A percentile compares a stretch with the other conserved stretches of the same genome.
phyloP scores from a whole-genome alignment of 2,113 vertebrate species.

The Apus apus region DNA sequence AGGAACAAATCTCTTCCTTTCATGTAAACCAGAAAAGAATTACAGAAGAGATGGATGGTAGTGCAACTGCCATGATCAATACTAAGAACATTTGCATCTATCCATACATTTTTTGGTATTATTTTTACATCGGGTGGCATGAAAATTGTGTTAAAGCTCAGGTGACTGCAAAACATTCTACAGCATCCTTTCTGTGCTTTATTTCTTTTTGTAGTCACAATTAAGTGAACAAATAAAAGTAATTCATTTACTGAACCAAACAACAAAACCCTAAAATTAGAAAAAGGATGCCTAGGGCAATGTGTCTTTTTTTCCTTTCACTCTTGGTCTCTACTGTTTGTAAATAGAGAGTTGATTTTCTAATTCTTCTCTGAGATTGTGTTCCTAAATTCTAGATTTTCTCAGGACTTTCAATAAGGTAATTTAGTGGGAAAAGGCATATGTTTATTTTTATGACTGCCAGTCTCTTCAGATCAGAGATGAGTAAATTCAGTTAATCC shows the following conservation, averaged over 20 bases:
- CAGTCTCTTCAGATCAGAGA: background rate
- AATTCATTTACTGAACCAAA: conserved; percentile 38
- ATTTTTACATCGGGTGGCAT: background rate
- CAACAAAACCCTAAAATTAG: conserved; percentile 24
- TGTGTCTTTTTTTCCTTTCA: background rate
- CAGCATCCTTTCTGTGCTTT: background rate
- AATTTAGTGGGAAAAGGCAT: background rate
- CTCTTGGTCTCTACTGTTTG: background rate
- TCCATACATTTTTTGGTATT: background rate
- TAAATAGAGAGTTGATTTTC: conserved; percentile 25
- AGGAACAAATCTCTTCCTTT: background rate
- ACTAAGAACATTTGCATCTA: background rate
- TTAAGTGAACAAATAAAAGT: conserved; percentile 7
- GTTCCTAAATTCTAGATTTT: background rate
- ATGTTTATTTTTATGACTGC: conserved; percentile 36
- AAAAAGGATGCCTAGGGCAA: conserved; percentile 9
- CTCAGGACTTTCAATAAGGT: background rate
- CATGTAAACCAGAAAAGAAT: background rate
- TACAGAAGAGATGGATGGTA: background rate
- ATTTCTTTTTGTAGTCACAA: background rate
- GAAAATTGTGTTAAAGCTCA: background rate
- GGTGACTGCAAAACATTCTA: background rate
- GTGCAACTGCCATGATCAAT: accelerated
- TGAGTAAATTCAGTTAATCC: background rate
- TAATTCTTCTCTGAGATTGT: background rate